Conservation (phyloP, 2,888 invertebrate genomes). For the Neoaliturus tenellus region DNA sequence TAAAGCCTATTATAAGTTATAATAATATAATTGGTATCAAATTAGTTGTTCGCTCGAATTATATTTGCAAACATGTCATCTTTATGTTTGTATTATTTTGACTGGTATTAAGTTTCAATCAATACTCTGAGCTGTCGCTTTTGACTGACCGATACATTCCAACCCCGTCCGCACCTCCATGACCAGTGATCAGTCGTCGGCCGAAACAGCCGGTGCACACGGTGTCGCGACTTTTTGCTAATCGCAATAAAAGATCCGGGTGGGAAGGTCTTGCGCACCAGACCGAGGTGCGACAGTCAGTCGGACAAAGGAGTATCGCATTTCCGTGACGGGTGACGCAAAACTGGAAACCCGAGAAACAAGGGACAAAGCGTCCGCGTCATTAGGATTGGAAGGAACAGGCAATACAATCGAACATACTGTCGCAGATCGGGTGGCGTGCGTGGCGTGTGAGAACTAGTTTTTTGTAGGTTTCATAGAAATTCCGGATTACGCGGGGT, state of each 20-base stretch:
- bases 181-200: too few species aligned
- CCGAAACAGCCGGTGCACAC: background rate
- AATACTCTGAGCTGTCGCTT: too few species aligned
- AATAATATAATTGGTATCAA: too few species aligned
- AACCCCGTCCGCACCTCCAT: too few species aligned
- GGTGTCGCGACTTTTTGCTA: slow-evolving; percentile 20
- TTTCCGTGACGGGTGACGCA: slow-evolving; percentile 39
- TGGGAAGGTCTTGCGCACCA: slow-evolving; percentile 38
- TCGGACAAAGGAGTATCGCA: slow-evolving; percentile 14
- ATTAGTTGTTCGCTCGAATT: too few species aligned
- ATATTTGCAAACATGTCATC: too few species aligned
- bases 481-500: slow-evolving; percentile 55
- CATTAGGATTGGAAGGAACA: slow-evolving; percentile 23
- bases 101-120: too few species aligned
- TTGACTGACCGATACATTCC: too few species aligned
- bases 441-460: slow-evolving; percentile 45
- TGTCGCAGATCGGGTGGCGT: slow-evolving; percentile 14
- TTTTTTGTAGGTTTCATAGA: slow-evolving; percentile 58
- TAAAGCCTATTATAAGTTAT: too few species aligned
- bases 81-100: too few species aligned
- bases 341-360: slow-evolving; percentile 39
- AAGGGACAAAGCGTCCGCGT: background rate
- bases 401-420: background rate
- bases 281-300: slow-evolving; percentile 44
- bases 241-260: slow-evolving; percentile 38